Percentiles rank a stretch among this genome's conserved stretches.
Conservation (phyloP, 23 tunicate species). For the Styela plicata region DNA sequence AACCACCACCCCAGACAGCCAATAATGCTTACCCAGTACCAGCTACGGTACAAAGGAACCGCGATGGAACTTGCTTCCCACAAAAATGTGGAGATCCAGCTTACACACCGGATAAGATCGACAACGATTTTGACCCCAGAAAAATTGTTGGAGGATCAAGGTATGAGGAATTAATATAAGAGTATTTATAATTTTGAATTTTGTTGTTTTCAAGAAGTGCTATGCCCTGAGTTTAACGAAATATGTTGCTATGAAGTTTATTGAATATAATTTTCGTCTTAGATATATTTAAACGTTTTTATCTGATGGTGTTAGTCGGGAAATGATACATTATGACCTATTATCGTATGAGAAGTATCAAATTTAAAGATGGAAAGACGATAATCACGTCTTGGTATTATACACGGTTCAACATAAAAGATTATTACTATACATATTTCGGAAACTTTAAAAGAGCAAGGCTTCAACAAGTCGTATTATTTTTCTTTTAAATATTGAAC, state of each 20-base stretch:
- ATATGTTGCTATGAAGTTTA: no score
- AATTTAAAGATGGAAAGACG: not conserved
- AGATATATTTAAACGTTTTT: no score
- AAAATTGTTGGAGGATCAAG: conserved; percentile 91
- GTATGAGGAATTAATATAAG: conserved; percentile 20
- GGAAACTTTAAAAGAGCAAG: no score
- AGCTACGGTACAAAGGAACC: not conserved
- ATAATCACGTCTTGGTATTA: not conserved
- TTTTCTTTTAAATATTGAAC: no score
- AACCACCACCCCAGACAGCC: not conserved
- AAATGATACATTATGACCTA: not conserved
- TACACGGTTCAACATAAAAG: no score
- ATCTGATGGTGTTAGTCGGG: not conserved
- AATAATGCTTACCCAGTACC: not conserved
- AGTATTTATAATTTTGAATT: not conserved
- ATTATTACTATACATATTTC: no score
- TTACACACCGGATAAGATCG: conserved; percentile 30
- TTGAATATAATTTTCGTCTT: no score
- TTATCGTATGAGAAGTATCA: not conserved
- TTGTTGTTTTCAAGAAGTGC: not conserved
- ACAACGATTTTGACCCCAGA: conserved; percentile 26
- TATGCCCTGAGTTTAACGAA: not conserved
- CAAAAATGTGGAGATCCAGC: conserved; percentile 47
- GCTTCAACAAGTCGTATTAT: no score
- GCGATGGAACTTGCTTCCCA: conserved; percentile 42